phyloP scores from a whole-genome alignment of 2,888 invertebrate genomes.

The Busseola fusca region DNA sequence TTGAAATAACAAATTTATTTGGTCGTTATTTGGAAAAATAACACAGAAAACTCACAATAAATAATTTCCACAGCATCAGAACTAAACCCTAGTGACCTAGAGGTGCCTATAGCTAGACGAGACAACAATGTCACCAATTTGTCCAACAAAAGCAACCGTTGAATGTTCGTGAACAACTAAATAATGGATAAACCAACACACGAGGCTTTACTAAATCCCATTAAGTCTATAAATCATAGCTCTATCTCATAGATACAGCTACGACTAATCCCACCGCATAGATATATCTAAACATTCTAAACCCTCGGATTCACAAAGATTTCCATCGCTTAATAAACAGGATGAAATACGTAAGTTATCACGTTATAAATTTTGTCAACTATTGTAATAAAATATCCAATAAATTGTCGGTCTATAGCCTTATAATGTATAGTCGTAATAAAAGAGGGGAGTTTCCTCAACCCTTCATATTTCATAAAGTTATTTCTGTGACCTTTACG shows the following conservation, averaged over 20 bases:
- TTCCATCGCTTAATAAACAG: constrained; percentile 72
- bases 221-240: constrained; percentile 47
- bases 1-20: constrained; percentile 1
- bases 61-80: neutral
- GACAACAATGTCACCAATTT: constrained; percentile 45
- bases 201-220: constrained; percentile 22
- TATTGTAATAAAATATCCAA: constrained; percentile 84
- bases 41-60: neutral
- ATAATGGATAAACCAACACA: constrained; percentile 27
- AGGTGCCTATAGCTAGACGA: neutral
- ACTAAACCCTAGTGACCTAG: neutral
- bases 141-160: constrained; percentile 27
- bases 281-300: constrained; percentile 49
- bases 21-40: neutral
- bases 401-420: constrained; percentile 83
- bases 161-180: constrained; percentile 25
- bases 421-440: constrained; percentile 59
- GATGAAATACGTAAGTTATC: constrained; percentile 81
- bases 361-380: constrained; percentile 83
- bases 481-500: constrained; percentile 43
- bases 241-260: constrained; percentile 33
- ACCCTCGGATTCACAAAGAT: constrained; percentile 72
- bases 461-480: constrained; percentile 68
- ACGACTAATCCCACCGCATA: constrained; percentile 44
- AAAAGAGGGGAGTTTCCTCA: constrained; percentile 67